Evolutionary conservation across 37 sponge, comb jelly and placozoan genomes (phyloP), one percentile per base, ranked within the genome.

Genomic region (Dysidea cf. avara): DNA sequence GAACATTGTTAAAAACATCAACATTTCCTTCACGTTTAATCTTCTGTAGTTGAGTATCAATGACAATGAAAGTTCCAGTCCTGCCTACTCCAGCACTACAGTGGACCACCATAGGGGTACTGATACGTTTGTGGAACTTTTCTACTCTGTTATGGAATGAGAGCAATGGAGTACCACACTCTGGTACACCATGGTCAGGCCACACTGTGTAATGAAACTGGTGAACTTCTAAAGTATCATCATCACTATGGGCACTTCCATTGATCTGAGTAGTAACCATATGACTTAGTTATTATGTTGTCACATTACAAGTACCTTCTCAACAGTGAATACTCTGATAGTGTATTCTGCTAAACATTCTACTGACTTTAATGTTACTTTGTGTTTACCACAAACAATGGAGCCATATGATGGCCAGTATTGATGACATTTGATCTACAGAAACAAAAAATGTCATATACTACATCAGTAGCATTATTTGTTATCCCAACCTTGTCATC

Each of bases 101-200:
- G 68, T 89, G 90, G 57, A 92, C 93, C 52, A 92, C 81, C 77
- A 84, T 87, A 35, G 93, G 88, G 14, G 80, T 77, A 24, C 53
- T 68, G 53, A 80, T 79, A 26, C 53, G 50, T 0, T 63, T 60
- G 64, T 87, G 88, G 69, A 81, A 71, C 40, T 73, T 64, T 53
- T 74, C 30, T 13, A 97, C 86, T 33, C 86, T 62, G 61, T 84
- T 83, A 66, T 85, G 78, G 78, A 93, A 97, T 73, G 76, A 73
- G 59, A 97, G 81, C 22, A 97, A 86, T 18, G 86, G 77, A 24
- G 94, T 88, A 73, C 85, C 87, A 75, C 81, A 90, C 58, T 74
- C 75, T 6, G 98, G 98, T 7, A 97, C 94, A 0, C 98, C 98
- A 55, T 90, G 92, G 66, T 97, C 94, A 31, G 94, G 98, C 98